A percentile compares a stretch with the other conserved stretches of the same genome.
phyloP scores from a whole-genome alignment of 2,113 vertebrate species.

The Lepisosteus osseus region DNA sequence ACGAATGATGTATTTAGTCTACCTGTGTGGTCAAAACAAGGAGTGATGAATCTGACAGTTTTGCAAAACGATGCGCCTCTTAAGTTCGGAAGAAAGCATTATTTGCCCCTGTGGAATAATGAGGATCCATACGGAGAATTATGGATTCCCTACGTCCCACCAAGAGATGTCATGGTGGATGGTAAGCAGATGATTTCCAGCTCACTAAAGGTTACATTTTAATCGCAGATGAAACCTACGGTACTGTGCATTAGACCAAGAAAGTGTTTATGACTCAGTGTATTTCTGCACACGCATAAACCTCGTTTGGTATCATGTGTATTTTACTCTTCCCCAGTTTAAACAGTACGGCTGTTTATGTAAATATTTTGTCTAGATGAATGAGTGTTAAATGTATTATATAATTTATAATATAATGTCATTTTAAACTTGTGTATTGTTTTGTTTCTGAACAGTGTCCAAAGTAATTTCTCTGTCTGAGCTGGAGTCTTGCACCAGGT shows the following conservation, averaged over 20 bases:
- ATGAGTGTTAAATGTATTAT: too few species aligned
- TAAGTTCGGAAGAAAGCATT: conserved; percentile 64
- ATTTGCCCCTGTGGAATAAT: conserved; percentile 85
- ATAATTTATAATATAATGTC: too few species aligned
- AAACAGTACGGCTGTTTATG: too few species aligned
- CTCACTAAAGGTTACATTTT: neutral
- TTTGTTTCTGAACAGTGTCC: conserved; percentile 60
- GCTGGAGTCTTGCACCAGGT: conserved; percentile 63
- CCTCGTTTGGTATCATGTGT: too few species aligned
- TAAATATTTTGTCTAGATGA: neutral
- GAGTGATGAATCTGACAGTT: conserved; percentile 18
- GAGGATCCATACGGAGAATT: conserved; percentile 77
- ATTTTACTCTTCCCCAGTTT: too few species aligned
- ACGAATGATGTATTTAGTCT: conserved; percentile 24
- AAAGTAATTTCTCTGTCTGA: conserved; percentile 66
- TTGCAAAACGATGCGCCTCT: conserved; percentile 56
- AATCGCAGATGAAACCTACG: neutral
- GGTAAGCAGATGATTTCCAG: conserved; percentile 55
- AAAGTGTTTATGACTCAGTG: too few species aligned
- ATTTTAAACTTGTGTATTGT: neutral
- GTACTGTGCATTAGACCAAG: neutral
- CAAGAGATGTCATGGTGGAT: conserved; percentile 52
- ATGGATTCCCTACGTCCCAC: conserved; percentile 56
- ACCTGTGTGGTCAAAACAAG: conserved; percentile 40
- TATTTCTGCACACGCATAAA: too few species aligned